Conservation (phyloP, 2,113 vertebrate genomes). For the Odocoileus virginianus region DNA sequence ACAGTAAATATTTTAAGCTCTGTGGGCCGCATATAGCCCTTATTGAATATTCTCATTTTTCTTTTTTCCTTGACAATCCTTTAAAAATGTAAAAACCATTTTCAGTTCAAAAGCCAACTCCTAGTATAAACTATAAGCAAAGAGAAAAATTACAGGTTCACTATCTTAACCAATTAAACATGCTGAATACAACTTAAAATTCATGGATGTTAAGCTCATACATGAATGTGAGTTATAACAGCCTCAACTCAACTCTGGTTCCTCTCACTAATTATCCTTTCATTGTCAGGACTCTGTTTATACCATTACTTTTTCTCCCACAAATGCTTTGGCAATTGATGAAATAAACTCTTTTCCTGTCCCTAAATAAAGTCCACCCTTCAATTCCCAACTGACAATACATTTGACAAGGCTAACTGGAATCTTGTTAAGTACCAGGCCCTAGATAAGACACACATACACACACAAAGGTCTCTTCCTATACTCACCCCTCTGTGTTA, state of each 20-base stretch:
- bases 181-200: not conserved
- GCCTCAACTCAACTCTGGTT: not conserved
- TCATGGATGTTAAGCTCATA: not conserved
- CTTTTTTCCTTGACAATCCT: not conserved
- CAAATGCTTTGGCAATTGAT: not conserved
- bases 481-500: not conserved
- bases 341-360: not conserved
- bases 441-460: not conserved
- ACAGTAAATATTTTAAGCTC: not conserved
- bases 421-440: not conserved
- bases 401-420: not conserved
- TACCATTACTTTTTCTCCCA: not conserved
- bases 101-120: not conserved
- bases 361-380: not conserved
- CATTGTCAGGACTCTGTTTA: not conserved
- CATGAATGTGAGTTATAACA: not conserved
- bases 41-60: not conserved
- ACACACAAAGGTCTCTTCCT: not conserved
- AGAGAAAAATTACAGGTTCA: slow-evolving; percentile 2
- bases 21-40: not conserved
- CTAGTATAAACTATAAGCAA: not conserved
- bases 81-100: slow-evolving; percentile 33
- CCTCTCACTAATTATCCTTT: slow-evolving; percentile 12
- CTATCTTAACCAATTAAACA: slow-evolving; percentile 18
- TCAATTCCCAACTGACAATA: not conserved